A percentile compares a stretch with the other conserved stretches of the same genome.
Evolutionary conservation across 2,113 vertebrate genomes (phyloP).

Genomic region (Petroica traversi): DNA sequence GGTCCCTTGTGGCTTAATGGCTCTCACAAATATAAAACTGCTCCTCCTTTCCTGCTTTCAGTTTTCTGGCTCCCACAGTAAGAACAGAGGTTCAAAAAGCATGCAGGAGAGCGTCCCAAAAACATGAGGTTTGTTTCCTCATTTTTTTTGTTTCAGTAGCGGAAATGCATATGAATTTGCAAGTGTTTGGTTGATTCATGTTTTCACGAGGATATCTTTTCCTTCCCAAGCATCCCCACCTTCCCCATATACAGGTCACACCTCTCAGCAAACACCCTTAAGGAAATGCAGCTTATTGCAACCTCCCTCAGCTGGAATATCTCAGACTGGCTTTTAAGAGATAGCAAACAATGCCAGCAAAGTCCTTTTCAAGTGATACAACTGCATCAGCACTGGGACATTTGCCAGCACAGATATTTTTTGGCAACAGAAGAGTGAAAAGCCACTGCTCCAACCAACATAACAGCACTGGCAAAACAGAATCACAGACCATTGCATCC

Average conservation of each 20-base stretch:
- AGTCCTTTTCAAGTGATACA: constrained; percentile 1
- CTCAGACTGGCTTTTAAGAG: not conserved
- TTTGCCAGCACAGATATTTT: constrained; percentile 3
- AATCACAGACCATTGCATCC: not conserved
- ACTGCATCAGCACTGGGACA: constrained; percentile 6
- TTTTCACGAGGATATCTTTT: not conserved
- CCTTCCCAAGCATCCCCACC: not conserved
- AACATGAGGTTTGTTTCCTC: not conserved
- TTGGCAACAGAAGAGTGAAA: constrained; percentile 26
- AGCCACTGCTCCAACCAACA: not conserved
- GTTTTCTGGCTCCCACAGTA: not conserved
- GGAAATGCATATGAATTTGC: not conserved
- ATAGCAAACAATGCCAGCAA: constrained; percentile 3
- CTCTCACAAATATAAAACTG: not conserved
- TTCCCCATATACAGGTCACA: not conserved
- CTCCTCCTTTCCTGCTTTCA: not conserved
- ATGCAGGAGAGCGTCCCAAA: not conserved
- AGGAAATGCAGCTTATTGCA: not conserved
- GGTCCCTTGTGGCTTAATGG: not conserved
- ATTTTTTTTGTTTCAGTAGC: not conserved
- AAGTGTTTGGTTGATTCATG: not conserved
- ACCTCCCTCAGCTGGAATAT: not conserved
- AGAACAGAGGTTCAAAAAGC: not conserved
- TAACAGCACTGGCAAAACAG: not conserved
- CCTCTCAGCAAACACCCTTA: not conserved